A percentile compares a stretch with the other conserved stretches of the same genome.
Conservation (phyloP, 1,140 invertebrate species). For the Metopolophium dirhodum region DNA sequence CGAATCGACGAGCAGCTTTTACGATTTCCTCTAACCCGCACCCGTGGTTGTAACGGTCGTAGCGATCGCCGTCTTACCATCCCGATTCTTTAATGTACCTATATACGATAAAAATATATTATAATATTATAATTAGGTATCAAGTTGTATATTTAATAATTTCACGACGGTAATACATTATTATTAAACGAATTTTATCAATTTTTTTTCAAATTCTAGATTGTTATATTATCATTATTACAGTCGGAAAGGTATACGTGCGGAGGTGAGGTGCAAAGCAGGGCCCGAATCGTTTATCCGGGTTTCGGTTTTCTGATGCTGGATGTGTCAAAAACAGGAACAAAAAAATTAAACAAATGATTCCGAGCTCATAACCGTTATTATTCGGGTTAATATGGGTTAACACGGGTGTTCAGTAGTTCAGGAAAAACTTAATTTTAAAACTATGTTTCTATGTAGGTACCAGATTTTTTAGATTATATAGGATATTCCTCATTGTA, state of each 20-base stretch:
- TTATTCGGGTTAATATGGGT: not conserved
- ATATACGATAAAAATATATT: too few relatives aligned
- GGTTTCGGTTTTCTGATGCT: not conserved
- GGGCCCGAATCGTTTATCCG: not conserved
- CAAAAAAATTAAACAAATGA: not conserved
- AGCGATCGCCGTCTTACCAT: not conserved
- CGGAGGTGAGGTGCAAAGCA: too few relatives aligned
- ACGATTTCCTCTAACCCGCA: not conserved
- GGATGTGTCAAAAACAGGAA: not conserved
- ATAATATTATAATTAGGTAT: too few relatives aligned
- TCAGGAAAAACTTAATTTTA: not conserved
- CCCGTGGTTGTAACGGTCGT: too few relatives aligned
- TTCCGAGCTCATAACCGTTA: not conserved
- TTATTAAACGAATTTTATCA: not conserved
- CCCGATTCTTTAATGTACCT: too few relatives aligned
- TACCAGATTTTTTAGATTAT: not conserved
- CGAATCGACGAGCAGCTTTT: not conserved
- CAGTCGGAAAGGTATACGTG: too few relatives aligned
- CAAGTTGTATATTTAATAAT: not conserved
- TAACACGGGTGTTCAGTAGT: not conserved
- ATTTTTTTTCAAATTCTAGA: too few relatives aligned
- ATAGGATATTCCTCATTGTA: not conserved
- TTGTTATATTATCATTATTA: too few relatives aligned
- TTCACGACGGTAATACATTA: not conserved
- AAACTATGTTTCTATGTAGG: not conserved